Percentiles rank a stretch among this genome's conserved stretches.
phyloP scores from a whole-genome alignment of 2,113 vertebrate genomes.

The Fregata magnificens region DNA sequence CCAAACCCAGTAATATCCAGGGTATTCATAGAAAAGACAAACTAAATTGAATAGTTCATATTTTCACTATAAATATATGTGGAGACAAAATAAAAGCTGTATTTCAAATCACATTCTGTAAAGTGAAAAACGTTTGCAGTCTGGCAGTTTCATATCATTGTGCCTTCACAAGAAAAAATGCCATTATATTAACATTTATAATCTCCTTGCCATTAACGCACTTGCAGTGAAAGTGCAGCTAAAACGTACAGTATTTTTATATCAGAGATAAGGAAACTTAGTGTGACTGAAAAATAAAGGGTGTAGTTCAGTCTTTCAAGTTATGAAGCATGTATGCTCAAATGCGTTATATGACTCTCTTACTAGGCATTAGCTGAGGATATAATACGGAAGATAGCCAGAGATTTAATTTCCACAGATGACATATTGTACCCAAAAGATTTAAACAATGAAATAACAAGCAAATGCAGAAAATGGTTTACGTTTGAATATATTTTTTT shows the following conservation, averaged over 20 bases:
- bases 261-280: not conserved
- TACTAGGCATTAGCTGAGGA: not conserved
- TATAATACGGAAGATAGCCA: not conserved
- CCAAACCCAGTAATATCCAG: constrained; percentile 42
- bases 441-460: not conserved
- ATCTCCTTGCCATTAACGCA: not conserved
- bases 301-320: not conserved
- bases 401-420: not conserved
- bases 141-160: not conserved
- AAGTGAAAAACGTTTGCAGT: not conserved
- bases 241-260: not conserved
- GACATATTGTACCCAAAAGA: not conserved
- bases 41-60: constrained; percentile 21
- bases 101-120: constrained; percentile 38
- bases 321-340: not conserved
- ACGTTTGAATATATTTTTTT: not conserved
- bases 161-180: constrained; percentile 32
- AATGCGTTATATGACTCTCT: not conserved
- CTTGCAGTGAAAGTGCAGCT: not conserved
- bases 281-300: not conserved
- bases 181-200: constrained; percentile 37
- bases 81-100: constrained; percentile 37
- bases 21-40: constrained; percentile 36
- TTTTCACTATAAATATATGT: constrained; percentile 42
- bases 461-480: not conserved